Evolutionary conservation across 2,113 vertebrate species (phyloP).

Genomic region (Trogon surrucura): DNA sequence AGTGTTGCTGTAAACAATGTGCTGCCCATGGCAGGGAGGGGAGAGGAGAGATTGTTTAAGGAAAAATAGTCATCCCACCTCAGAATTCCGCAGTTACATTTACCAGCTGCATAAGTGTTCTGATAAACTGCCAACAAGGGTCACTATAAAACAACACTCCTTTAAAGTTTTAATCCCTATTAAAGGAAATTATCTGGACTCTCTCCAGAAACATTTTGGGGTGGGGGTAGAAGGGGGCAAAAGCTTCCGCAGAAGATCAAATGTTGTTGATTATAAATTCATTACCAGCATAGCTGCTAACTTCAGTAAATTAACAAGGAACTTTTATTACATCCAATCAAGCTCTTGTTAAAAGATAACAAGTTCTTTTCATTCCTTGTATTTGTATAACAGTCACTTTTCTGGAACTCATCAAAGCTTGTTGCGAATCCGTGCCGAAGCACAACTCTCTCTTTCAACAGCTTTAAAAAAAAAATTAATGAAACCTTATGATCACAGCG

Average conservation of each 20-base stretch:
- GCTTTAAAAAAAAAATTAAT: constrained; percentile 2
- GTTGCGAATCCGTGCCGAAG: constrained; percentile 19
- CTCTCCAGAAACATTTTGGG: constrained; percentile 46
- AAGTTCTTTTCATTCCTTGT: constrained; percentile 55
- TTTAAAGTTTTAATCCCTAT: constrained; percentile 65
- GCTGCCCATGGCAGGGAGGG: constrained; percentile 22
- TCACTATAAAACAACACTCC: constrained; percentile 51
- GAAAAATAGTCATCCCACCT: constrained; percentile 43
- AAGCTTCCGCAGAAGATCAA: constrained; percentile 63
- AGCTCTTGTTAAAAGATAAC: constrained; percentile 69
- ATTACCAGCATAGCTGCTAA: constrained; percentile 62
- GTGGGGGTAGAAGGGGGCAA: constrained; percentile 18
- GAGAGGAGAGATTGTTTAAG: constrained; percentile 28
- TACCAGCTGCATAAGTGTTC: constrained; percentile 47
- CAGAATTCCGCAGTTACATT: constrained; percentile 47
- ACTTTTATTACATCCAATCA: constrained; percentile 65
- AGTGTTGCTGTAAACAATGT: constrained; percentile 57
- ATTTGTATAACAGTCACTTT: constrained; percentile 54
- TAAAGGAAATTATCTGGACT: constrained; percentile 68
- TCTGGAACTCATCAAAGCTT: constrained; percentile 61
- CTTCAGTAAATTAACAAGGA: constrained; percentile 66
- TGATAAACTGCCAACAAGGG: constrained; percentile 54
- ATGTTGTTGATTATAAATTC: constrained; percentile 70
- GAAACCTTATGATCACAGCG: constrained; percentile 7
- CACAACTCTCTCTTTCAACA: constrained; percentile 50